These are phyloP conservation scores for Drosophila sordidapex DNA, from an alignment of 2,888 invertebrate species.

Conservation along the genomic window DNA sequence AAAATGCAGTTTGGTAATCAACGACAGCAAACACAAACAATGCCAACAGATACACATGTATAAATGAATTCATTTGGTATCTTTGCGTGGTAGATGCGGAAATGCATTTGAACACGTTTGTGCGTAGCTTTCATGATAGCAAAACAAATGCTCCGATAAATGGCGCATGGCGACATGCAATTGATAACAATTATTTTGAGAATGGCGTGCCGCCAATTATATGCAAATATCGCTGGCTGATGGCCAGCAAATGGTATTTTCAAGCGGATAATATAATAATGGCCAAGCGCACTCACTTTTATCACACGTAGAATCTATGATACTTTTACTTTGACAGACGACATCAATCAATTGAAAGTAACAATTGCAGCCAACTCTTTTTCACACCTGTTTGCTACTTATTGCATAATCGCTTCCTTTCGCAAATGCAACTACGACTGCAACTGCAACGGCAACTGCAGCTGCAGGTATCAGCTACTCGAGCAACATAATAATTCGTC, in stretches of 20 bases:
- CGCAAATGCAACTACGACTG: conserved; percentile 34
- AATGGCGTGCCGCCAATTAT: conserved; percentile 34
- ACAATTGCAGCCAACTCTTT: conserved; percentile 15
- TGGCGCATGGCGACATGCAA: conserved; percentile 21
- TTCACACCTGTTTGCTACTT: conserved; percentile 16
- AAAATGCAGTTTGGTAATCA: conserved; percentile 65
- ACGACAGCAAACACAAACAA: conserved; percentile 46
- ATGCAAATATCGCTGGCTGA: conserved; percentile 26
- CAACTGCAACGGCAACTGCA: conserved; percentile 19
- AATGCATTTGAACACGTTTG: conserved; percentile 75
- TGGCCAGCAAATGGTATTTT: conserved; percentile 25
- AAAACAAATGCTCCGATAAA: conserved; percentile 50
- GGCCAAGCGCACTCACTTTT: conserved; percentile 39
- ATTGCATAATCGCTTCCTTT: conserved; percentile 53
- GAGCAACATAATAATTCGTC: conserved; percentile 24
- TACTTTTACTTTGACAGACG: conserved; percentile 69
- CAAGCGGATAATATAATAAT: conserved; percentile 2
- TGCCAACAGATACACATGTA: conserved; percentile 20
- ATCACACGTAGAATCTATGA: conserved; percentile 33
- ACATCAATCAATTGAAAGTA: conserved; percentile 66
- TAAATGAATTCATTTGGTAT: conserved; percentile 19
- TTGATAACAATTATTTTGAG: conserved; percentile 27
- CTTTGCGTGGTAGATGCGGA: conserved; percentile 49
- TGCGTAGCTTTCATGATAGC: conserved; percentile 65
- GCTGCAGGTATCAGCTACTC: conserved; percentile 9